phyloP scores from a whole-genome alignment of 1,140 invertebrate genomes.

The Drosophila pruinosa region DNA sequence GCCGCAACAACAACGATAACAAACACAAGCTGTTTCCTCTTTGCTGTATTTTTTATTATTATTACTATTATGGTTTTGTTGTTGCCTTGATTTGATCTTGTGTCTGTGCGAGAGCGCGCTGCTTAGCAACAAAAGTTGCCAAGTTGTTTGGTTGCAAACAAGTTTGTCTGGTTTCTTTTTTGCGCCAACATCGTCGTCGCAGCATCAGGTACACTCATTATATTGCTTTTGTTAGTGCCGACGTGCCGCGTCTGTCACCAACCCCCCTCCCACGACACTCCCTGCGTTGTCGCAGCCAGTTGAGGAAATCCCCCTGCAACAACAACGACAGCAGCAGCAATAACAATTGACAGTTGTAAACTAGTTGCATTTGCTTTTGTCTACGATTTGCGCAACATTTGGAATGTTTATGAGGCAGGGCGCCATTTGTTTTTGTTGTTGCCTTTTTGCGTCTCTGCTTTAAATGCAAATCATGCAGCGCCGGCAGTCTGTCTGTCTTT shows the following conservation, averaged over 20 bases:
- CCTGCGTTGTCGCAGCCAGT: not conserved
- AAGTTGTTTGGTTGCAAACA: constrained; percentile 42
- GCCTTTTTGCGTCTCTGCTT: not conserved
- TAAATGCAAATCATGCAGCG: constrained; percentile 8
- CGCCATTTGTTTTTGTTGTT: constrained; percentile 4
- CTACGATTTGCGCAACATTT: not conserved
- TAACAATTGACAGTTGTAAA: constrained; percentile 18
- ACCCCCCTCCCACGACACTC: not conserved
- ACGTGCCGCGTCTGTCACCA: too few relatives aligned
- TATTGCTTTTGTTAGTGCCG: not conserved
- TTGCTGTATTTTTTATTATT: not conserved
- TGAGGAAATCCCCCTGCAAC: constrained; percentile 6
- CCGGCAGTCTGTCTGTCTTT: not conserved
- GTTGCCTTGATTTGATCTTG: constrained; percentile 61
- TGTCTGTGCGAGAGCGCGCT: constrained; percentile 38
- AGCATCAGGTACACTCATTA: constrained; percentile 2
- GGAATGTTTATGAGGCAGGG: not conserved
- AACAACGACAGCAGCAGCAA: constrained; percentile 1
- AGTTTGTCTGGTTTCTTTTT: constrained; percentile 61
- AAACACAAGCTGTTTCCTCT: constrained; percentile 53
- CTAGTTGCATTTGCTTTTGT: constrained; percentile 2
- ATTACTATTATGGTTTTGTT: constrained; percentile 6
- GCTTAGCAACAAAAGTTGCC: constrained; percentile 69
- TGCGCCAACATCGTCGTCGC: not conserved
- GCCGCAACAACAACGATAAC: constrained; percentile 7